Base-by-base conservation (phyloP, 1,140 invertebrate genomes). In the Drosophila lacertosa region DNA sequence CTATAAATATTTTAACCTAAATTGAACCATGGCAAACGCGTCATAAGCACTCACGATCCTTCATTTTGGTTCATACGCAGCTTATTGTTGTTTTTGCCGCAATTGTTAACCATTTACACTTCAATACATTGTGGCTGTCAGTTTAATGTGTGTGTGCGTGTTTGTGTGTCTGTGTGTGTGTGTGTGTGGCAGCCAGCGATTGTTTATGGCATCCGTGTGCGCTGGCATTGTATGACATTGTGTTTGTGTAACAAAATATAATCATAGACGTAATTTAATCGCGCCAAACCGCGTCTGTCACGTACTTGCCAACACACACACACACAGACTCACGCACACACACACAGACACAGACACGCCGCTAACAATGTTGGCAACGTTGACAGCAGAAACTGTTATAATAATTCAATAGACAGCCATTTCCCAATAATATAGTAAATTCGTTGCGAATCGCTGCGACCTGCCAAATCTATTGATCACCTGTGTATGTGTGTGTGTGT, bases 241-340 rank as follows among this genome's bases (percentile, higher is more conserved):
- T 88, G 63, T 72, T 77, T 86, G 39, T 72, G 82, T 75, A 75
- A 69, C 82, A 78, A 88, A 86, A 88, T 88, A 88, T 88, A 88
- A 88, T 88, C 82, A 88, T 88, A 88, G 88, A 88, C 82, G 82
- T 82, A 88, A 88, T 88, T 88, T 88, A 88, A 88, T 88, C 82
- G 77, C 77, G 77, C 74, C 77, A 88, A 88, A 88, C 67, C 74
- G 82, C 77, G 82, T 88, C 77, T 82, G 82, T 82, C 82, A 88
- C 82, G 82, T 88, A 88, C 74, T 78, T 78, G 82, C 77, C 77
- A 82, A 58, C 72, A 75, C 62, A 88, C 53, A 48, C 42, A 53
- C 60, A 83, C 64, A 63, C 29, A 63, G 33, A 58, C 24, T 59
- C 26, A 64, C 35, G 70, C 29, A 45, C n/a, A 51, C 54, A 42